Percentiles rank a stretch among this genome's conserved stretches.
These are phyloP conservation scores for Lysandra coridon DNA, from an alignment of 2,888 invertebrate species.

Conservation along the genomic window DNA sequence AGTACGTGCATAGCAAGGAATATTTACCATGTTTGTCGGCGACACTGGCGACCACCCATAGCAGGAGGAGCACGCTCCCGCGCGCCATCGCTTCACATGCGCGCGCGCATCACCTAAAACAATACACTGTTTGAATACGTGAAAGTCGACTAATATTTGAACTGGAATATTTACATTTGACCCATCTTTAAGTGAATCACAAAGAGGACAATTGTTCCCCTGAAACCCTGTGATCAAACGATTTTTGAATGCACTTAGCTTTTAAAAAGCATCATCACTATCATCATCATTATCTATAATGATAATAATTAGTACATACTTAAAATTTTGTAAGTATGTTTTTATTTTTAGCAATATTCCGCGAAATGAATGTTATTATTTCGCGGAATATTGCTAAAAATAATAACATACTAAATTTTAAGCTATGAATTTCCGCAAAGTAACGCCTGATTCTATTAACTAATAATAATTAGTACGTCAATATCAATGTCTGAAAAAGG, in stretches of 20 bases:
- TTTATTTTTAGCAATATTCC: too few species aligned
- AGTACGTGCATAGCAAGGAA: conserved; percentile 18
- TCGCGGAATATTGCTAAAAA: too few species aligned
- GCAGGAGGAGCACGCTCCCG: conserved; percentile 69
- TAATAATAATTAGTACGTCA: not conserved
- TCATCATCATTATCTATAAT: not conserved
- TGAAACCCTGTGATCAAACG: conserved; percentile 15
- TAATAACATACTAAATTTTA: too few species aligned
- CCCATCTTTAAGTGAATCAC: conserved; percentile 29
- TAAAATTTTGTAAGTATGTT: too few species aligned
- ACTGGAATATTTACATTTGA: conserved; percentile 43
- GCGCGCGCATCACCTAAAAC: conserved; percentile 77
- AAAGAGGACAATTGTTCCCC: conserved; percentile 25
- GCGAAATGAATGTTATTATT: too few species aligned
- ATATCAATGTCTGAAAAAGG: not conserved
- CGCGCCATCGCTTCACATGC: conserved; percentile 71
- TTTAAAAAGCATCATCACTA: not conserved
- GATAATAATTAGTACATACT: not conserved
- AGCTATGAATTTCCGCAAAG: too few species aligned
- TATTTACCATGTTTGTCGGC: conserved; percentile 72
- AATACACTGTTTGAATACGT: conserved; percentile 65
- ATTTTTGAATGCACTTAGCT: conserved; percentile 4
- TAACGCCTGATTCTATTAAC: too few species aligned
- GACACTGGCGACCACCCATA: conserved; percentile 73
- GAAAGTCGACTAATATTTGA: conserved; percentile 66